These are phyloP conservation scores for Serinus canaria DNA, from an alignment of 2,113 vertebrate genomes.

Conservation along the genomic window DNA sequence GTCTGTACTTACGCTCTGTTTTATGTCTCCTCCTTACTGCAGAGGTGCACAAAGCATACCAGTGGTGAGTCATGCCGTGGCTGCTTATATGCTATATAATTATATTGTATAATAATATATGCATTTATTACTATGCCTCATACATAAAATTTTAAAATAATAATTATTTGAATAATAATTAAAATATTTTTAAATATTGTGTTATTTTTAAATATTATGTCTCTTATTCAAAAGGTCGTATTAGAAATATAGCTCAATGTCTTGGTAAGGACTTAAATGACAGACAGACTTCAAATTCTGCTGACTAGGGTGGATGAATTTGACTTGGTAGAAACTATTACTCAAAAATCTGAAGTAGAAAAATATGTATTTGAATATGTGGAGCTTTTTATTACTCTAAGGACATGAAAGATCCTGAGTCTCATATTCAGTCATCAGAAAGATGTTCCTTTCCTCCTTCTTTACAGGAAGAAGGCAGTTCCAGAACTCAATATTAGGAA, in stretches of 20 bases:
- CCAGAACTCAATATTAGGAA: not conserved
- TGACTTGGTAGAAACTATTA: not conserved
- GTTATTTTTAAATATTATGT: not conserved
- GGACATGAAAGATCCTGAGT: not conserved
- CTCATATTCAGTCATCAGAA: not conserved
- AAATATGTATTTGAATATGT: not conserved
- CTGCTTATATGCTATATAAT: not conserved
- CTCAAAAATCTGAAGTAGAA: not conserved
- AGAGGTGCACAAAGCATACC: not conserved
- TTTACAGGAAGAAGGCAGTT: not conserved
- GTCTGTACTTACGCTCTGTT: not conserved
- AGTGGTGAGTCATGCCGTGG: rapidly evolving
- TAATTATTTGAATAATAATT: not conserved
- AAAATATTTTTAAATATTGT: not conserved
- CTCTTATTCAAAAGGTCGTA: not conserved
- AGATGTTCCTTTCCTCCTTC: not conserved
- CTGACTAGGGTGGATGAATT: not conserved
- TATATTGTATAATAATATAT: not conserved
- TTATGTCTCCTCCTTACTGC: not conserved
- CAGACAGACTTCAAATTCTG: not conserved
- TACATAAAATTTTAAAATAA: not conserved
- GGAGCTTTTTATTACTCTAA: not conserved
- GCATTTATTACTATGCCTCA: not conserved
- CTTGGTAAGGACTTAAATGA: not conserved
- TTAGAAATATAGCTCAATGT: not conserved